Base-by-base conservation (phyloP, 2,113 vertebrate genomes). In the Microcebus murinus region DNA sequence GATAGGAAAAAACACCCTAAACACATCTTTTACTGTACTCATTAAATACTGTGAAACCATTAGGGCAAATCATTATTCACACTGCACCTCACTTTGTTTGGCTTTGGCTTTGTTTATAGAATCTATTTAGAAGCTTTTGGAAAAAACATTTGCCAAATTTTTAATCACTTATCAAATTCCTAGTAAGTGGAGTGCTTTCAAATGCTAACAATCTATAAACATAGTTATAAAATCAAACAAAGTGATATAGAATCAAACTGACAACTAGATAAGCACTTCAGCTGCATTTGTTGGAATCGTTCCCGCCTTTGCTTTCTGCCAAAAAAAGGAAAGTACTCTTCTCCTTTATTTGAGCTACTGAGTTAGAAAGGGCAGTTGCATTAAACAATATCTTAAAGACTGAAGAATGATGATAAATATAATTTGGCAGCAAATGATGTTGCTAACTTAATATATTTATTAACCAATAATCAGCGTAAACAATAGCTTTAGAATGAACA, bases 141-240 rank as follows among this genome's bases (percentile, higher is more conserved):
- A 96, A 25, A 94, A 97, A 95, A 90, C 34, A 65, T 74, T 96
- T 89, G 68, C 17, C 76, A 87, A 76, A 50, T 42, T 96, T 97
- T 97, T 97, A 93, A 97, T 94, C 79, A 80, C 21, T 97, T 96
- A 81, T 88, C 81, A 94, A 82, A 96, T 86, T 94, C 21, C 52
- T 96, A 45, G 67, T 61, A 91, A 95, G 52, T 13, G 36, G 73
- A 79, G 8, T 84, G n/a, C 23, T 97, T 96, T 97, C 86, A 91
- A 98, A 39, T 27, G 55, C 85, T 90, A 96, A 68, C 73, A 85
- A 92, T 83, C 86, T 80, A 65, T 91, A 97, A 94, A 68, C 57
- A 84, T 31, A 87, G 29, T 92, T 90, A 97, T 87, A 90, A 92
- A 87, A 96, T 96, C 87, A 94, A 94, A 90, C 45, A 92, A 61